Base-by-base conservation (phyloP, 1,140 invertebrate species). In the Drosophila funebris region DNA sequence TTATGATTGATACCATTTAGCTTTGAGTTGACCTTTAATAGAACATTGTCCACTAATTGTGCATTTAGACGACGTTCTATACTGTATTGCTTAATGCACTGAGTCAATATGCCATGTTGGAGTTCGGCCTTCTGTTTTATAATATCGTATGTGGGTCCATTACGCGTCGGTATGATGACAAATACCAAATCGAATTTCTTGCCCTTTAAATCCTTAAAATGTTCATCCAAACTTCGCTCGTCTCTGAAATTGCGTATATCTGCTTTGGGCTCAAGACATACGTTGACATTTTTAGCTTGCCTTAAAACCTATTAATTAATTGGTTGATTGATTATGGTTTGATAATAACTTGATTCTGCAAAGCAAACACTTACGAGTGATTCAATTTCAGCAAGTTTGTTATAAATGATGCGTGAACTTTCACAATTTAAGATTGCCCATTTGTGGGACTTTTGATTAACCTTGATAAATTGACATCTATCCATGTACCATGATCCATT, bases 1-100 rank as follows among this genome's bases (percentile, higher is more conserved):
- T 85, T 92, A 84, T 97, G 96, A 93, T 98, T 98, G 0, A 95
- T 92, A 0, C 97, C 96, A 91, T 97, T 96, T 29, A 98, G 79
- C 91, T 98, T 98, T 0, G 96, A 95, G 76, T 94, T 94, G 0
- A 98, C 94, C 93, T 98, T 98, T 0, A 97, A 90, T 11, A 97
- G 90, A 69, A 98, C 95, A 88, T 98, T 98, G 0, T 90, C 77
- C n/a, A 93, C 84, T 0, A 94, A 94, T 93, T 85, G 79, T 0
- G 20, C 4, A 44, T 70, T 78, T 0, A 73, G 20, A 5, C 77
- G 69, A 11, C 85, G 72, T 54, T 69, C 54, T 1, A 94, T 82
- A 9, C 95, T 97, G 54, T 52, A 76, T 20, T 92, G 89, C 83
- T 95, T 96, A 6, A 98, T 92, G 80, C 97, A 98, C 78, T 98